Base-by-base conservation (phyloP, 2,797 vertebrate genomes). In the Molossus alvarezi region DNA sequence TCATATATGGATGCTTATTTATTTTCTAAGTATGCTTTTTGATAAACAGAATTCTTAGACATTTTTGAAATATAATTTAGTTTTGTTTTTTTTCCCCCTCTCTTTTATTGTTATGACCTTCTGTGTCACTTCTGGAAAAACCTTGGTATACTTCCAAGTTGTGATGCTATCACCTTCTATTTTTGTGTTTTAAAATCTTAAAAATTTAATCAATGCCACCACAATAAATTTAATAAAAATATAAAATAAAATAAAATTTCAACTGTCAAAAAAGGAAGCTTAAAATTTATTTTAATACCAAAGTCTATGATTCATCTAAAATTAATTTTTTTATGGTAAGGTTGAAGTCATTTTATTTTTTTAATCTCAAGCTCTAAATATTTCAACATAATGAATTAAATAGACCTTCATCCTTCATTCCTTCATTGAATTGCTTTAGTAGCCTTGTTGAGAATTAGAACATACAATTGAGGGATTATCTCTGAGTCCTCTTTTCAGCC, bases 251-350 rank as follows among this genome's bases (percentile, higher is more conserved):
- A 75, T 75, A 57, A 79, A 77, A 77, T 20, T 55, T n/a, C 55
- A 55, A 53, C 27, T 76, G 20, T 29, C 48, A 53, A 51, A 15
- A 8, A 33, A 55, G 37, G 13, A 79, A 58, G 76, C 53, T 57
- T 58, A 58, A 79, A 20, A n/a, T 72, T 81, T 82, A 82, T 33
- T 67, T 90, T 82, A 89, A 91, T 85, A 9, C 4, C 41, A 64
- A 71, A 65, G 18, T 80, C 41, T 80, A 65, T 41, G 29, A 80
- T 45, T 9, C 11, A 89, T 55, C 11, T 76, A 84, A 72, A 57
- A 60, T 82, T 71, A 82, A 27, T 73, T 82, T 82, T 80, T 62
- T 58, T 82, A 27, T 55, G 7, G 5, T 57, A 41, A 1, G 13
- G 17, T 57, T 67, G 21, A 37, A 45, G 21, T 72, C 48, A 64